Conservation (phyloP, 2,797 vertebrate species). For the Lutjanus argentimaculatus region DNA sequence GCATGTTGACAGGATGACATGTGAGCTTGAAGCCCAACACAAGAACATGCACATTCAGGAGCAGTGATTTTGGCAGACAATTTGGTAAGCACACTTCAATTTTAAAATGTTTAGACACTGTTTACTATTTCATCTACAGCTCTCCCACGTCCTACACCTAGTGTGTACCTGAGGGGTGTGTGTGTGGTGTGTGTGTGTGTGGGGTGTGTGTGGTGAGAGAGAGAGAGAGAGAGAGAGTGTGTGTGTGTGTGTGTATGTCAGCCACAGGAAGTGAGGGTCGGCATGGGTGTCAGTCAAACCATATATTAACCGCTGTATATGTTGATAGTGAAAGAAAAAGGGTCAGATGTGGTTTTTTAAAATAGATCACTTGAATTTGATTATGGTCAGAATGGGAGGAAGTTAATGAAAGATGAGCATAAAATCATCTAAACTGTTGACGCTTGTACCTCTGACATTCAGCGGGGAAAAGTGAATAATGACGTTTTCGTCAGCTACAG, state of each 20-base stretch:
- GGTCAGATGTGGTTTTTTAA: constrained; percentile 64
- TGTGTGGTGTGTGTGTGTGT: not conserved
- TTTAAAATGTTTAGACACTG: constrained; percentile 7
- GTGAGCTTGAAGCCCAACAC: constrained; percentile 8
- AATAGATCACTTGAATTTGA: constrained; percentile 38
- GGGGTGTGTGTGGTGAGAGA: too few relatives aligned
- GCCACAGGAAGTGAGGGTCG: constrained; percentile 78
- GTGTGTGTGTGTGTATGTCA: constrained; percentile 14
- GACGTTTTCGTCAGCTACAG: not conserved
- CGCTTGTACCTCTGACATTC: not conserved
- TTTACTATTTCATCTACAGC: constrained; percentile 9
- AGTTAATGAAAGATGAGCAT: constrained; percentile 2
- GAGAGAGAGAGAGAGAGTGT: too few relatives aligned
- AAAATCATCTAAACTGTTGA: not conserved
- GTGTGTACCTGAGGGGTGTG: constrained; percentile 10
- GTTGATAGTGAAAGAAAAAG: constrained; percentile 14
- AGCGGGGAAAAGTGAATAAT: not conserved
- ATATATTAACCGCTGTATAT: not conserved
- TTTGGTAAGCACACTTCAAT: constrained; percentile 52
- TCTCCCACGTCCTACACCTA: constrained; percentile 1
- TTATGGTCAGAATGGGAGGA: constrained; percentile 40
- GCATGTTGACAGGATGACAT: constrained; percentile 50
- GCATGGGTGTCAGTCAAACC: constrained; percentile 27
- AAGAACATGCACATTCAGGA: constrained; percentile 33
- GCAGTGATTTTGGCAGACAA: constrained; percentile 32